Base-by-base conservation (phyloP, 1,140 invertebrate genomes). In the Cyclina sinensis region DNA sequence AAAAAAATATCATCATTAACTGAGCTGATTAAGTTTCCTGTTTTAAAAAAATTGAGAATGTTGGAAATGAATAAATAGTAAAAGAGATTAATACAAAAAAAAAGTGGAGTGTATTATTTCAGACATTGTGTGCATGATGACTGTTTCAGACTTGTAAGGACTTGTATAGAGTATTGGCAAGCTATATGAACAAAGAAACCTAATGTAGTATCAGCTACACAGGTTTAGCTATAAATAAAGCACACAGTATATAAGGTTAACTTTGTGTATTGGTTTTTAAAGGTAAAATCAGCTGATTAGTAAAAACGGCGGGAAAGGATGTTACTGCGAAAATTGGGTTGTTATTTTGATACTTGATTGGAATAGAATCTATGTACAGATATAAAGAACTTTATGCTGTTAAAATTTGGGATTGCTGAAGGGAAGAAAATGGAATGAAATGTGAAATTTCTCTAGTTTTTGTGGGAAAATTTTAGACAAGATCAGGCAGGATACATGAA, bases 181-280 rank as follows among this genome's bases (percentile, higher is more conserved):
- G n/a, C 12, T 3, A 32, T 30, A 30, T 35, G 65, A 70, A 70
- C 65, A 70, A 70, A 70, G 65, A 70, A 70, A 37, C 18, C 2
- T 37, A 37, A 21, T 70, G 65, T 70, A 21, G 65, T 70, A 70
- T 70, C 24, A 39, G 14, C 32, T 70, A 70, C 65, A 70, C 32
- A 30, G 65, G 30, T 70, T 57, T 70, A 70, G 37, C 3, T 70
- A 70, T 70, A 70, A 37, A 70, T 27, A 70, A 62, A n/a, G 57
- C 9, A 62, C n/a, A 24, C 24, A 62, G n/a, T 70, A 70, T 70
- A 37, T 70, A 70, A 32, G 65, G 32, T 70, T 14, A 70, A 70
- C 5, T 7, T n/a, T n/a, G 7, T 81, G 32, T 81, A 65, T 81
- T 81, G 79, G 79, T 24, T 81, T 81, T 81, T 81, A 81, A 81